Evolutionary conservation across 2,113 vertebrate genomes (phyloP), one percentile per base, ranked within the genome.

Genomic region (Gasterosteus aculeatus): DNA sequence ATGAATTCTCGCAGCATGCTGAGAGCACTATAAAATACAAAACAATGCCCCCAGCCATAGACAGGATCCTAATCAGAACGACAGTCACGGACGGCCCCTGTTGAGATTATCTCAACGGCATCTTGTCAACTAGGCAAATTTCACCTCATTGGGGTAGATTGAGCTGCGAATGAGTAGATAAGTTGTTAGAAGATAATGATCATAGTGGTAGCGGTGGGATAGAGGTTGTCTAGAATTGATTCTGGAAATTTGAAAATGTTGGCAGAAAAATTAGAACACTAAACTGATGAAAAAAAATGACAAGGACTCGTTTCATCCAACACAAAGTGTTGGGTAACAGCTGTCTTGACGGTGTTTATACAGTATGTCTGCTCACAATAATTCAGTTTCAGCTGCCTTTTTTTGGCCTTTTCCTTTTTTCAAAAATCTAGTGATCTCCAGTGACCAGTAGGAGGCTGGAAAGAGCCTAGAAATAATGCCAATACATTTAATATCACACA

Each of bases 71-170:
- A 88, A 89, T 91, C 88, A 89, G 74, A 87, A 78, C 35, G 82
- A 80, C 86, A 75, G 82, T 85, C 83, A 69, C 35, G 70, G 77
- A 39, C 66, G 63, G 88, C 80, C 81, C 69, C 80, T 72, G 82
- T 85, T 84, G 86, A 78, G 72, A 86, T 90, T 86, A 91, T 89
- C 86, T 88, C 80, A 69, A 82, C 78, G 58, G 56, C 87, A 90
- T 92, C 89, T 89, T 89, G 89, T 91, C 87, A 80, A 60, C 80
- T 73, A 79, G 87, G 74, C 88, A 88, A 66, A 85, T 86, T 85
- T 83, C 70, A 72, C 80, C 83, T 91, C 83, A 60, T 51, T 63
- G 79, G 83, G 85, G 83, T 72, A 79, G 85, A 84, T 72, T 75
- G 81, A 85, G 81, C 84, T 80, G 75, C 62, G 75, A 84, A 81